Base-by-base conservation (phyloP, 2,797 vertebrate genomes). In the Sebastes alutus region DNA sequence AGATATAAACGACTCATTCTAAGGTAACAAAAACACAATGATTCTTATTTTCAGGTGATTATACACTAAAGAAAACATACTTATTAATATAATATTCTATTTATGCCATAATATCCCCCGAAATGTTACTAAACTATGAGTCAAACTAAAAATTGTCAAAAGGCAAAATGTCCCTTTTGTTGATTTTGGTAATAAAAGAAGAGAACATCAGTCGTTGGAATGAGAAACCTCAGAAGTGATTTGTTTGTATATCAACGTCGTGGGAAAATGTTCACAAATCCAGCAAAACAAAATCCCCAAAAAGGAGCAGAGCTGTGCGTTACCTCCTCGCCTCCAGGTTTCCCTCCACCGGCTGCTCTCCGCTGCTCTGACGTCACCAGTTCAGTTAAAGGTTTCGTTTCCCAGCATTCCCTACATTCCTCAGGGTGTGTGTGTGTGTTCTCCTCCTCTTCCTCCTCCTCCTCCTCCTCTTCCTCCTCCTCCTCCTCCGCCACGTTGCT, bases 321-420 rank as follows among this genome's bases (percentile, higher is more conserved):
- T 5, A 2, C 30, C 65, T 73, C 35, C 65, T 73, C 35, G 73
- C 30, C 84, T 49, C 4, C 77, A 80, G 84, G 79, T 73, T 77
- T 55, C 58, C 54, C 49, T 80, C 77, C 76, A 3, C 10, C 25
- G 0, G 46, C 75, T 63, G 74, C 74, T 71, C 22, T 38, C 33
- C 0, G 11, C 49, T 9, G 52, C 68, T 2, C n/a, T 33, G 73
- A 85, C 32, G 5, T 66, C 77, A 83, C 11, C 59, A 2, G 58
- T 66, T 84, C 82, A 69, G 7, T 20, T 29, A 2, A 38, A 71
- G 69, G 30, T 70, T 83, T 23, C 14, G 11, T 73, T 86, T 82
- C 52, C 56, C 67, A 72, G 58, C 83, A 83, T 90, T 75, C 80
- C 68, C 65, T 7, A 63, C 88, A 94, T 93, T 86, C 88, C 77